Evolutionary conservation across 1,140 invertebrate species (phyloP).

Genomic region (Drosophila littoralis): DNA sequence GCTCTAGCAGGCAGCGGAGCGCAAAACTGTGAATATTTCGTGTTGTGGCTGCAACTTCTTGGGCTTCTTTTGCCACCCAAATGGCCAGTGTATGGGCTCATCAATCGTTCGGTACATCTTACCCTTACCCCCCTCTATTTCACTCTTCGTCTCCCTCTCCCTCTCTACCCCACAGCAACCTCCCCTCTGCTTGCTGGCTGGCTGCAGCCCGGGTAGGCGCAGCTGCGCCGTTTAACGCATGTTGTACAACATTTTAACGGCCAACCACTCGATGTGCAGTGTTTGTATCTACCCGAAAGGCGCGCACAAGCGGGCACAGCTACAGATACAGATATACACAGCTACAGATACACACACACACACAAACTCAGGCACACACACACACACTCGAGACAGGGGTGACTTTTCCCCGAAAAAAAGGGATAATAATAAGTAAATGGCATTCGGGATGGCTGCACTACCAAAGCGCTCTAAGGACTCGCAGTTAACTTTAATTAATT

Average conservation of each 20-base stretch:
- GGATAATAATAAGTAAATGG: constrained; percentile 50
- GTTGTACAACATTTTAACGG: constrained; percentile 65
- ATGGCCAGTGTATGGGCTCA: constrained; percentile 14
- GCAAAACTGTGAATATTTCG: constrained; percentile 19
- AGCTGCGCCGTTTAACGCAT: constrained; percentile 60
- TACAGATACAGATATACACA: constrained; percentile 28
- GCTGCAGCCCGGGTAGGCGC: constrained; percentile 40
- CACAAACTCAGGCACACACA: constrained; percentile 17
- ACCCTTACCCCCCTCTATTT: neutral
- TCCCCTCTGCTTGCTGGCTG: neutral
- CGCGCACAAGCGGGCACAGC: constrained; percentile 35
- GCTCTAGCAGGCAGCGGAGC: constrained; percentile 17
- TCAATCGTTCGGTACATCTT: constrained; percentile 5
- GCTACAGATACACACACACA: constrained; percentile 27
- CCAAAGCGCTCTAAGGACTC: constrained; percentile 26
- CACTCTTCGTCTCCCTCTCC: neutral
- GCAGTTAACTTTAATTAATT: constrained; percentile 61
- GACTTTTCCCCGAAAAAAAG: constrained; percentile 57
- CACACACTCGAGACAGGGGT: constrained; percentile 38
- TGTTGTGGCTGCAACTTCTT: constrained; percentile 50
- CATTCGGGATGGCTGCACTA: constrained; percentile 8
- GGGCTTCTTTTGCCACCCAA: constrained; percentile 54
- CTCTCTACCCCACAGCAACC: neutral
- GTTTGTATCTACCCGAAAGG: constrained; percentile 60
- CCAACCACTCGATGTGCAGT: constrained; percentile 59